Evolutionary conservation across 2,888 invertebrate genomes (phyloP), one percentile per base, ranked within the genome.

Genomic region (Patella depressa): DNA sequence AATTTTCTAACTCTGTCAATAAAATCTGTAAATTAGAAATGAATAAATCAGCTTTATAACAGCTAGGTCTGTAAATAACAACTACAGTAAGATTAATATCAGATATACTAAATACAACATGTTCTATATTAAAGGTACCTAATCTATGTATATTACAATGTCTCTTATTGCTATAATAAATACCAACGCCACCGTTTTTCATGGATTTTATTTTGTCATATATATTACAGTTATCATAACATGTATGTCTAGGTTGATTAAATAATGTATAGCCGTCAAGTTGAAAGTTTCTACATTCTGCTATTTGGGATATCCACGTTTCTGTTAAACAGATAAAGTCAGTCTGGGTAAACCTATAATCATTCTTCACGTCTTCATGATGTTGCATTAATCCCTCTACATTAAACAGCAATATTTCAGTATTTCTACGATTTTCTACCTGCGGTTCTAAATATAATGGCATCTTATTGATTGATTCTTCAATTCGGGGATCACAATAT

Each of bases 401-500:
- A 57, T 57, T 57, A n/a, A 17, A n/a, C 7, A 57, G n/a, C 15
- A 57, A 17, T 57, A 57, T 57, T 15, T 17, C 57, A 17, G 57
- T 57, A 45, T 45, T 45, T 17, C 7, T 57, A 17, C 17, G 57
- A 57, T 57, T 57, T 17, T 17, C 57, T 57, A 57, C 7, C 15
- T 17, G 15, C 7, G 57, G 57, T n/a, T 45, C 2, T 17, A 79
- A n/a, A 69, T 53, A 74, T 15, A 14, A 24, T 55, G 54, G 34
- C 79, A 79, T 79, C 45, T 11, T 14, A 34, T n/a, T 7, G 1
- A 77, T 54, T 4, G 74, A 74, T 12, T 70, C 57, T 55, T 19
- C 45, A 54, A 80, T 76, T 53, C 73, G 53, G 2, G 72, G 72
- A 75, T 78, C 72, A 54, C 80, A 78, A 29, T 19, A 77, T 29